Evolutionary conservation across 2,797 vertebrate species (phyloP), one percentile per base, ranked within the genome.

Genomic region (Callimico goeldii): DNA sequence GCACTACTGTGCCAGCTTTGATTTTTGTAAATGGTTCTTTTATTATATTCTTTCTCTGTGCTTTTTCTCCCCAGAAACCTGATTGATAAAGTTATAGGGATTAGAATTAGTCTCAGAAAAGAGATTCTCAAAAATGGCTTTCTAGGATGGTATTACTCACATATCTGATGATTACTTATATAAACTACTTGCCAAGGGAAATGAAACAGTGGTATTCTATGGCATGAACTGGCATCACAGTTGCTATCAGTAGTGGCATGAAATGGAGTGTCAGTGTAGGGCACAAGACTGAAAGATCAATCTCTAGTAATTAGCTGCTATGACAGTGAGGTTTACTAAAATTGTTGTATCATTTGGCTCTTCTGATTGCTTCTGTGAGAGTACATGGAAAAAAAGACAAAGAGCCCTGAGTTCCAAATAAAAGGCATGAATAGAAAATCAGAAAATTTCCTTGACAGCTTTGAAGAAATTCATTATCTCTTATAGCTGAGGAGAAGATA

Each of bases 41-140:
- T n/a, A 84, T 92, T 58, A 46, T 48, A 57, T 75, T 92, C 2
- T 92, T 43, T 84, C 82, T 90, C 61, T 82, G 36, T 87, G 36
- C 14, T 80, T 43, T 93, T 91, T 95, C 58, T 58, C 88, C 82
- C 43, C 12, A 70, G 79, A 96, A 72, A 33, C 14, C 46, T 85
- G 73, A 95, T 76, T 75, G n/a, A 67, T 94, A 46, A 2, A 94
- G 64, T 81, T 97, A 57, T 9, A 30, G 85, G 36, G 80, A 83
- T 61, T 93, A 19, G 57, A 93, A 91, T n/a, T 90, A 85, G 50
- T 77, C 50, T 94, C 50, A 64, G 52, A 88, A 95, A 88, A 82
- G 61, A 85, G 55, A 91, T 39, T 20, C 39, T 95, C 8, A 28
- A 92, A 28, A 28, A 67, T 55, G 13, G 15, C 70, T 94, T 88